phyloP scores from a whole-genome alignment of 1,140 invertebrate genomes.

The Caenorhabditis briggsae region DNA sequence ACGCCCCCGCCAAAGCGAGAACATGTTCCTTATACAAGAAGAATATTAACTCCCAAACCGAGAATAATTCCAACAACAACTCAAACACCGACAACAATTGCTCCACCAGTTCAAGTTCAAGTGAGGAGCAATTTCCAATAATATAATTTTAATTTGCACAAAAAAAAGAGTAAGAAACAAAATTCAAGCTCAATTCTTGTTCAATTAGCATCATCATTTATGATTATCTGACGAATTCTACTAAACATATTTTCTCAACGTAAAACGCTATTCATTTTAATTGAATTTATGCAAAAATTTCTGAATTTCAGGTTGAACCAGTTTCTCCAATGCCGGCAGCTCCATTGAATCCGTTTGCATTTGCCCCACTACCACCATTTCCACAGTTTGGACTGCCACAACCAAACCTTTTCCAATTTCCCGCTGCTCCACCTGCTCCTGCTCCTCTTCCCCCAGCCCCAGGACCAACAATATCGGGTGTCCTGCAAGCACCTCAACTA shows the following conservation, averaged over 20 bases:
- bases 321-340: background rate
- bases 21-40: background rate
- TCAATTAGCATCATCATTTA: too few species aligned
- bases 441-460: background rate
- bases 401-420: constrained; percentile 37
- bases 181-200: too few species aligned
- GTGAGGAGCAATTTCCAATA: background rate
- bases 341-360: constrained; percentile 31
- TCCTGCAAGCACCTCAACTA: constrained; percentile 5
- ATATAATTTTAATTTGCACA: too few species aligned
- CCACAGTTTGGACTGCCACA: constrained; percentile 55
- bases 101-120: constrained; percentile 16
- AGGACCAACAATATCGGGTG: background rate
- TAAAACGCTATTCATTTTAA: too few species aligned
- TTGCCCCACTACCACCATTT: constrained; percentile 36
- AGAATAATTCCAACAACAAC: background rate
- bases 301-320: background rate
- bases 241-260: too few species aligned
- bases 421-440: background rate
- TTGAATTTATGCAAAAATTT: too few species aligned
- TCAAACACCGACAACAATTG: background rate
- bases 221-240: too few species aligned
- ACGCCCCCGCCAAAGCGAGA: background rate
- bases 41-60: constrained; percentile 34
- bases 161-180: too few species aligned